Evolutionary conservation across 2,113 vertebrate genomes (phyloP), one percentile per base, ranked within the genome.

Genomic region (Eulemur macaco): DNA sequence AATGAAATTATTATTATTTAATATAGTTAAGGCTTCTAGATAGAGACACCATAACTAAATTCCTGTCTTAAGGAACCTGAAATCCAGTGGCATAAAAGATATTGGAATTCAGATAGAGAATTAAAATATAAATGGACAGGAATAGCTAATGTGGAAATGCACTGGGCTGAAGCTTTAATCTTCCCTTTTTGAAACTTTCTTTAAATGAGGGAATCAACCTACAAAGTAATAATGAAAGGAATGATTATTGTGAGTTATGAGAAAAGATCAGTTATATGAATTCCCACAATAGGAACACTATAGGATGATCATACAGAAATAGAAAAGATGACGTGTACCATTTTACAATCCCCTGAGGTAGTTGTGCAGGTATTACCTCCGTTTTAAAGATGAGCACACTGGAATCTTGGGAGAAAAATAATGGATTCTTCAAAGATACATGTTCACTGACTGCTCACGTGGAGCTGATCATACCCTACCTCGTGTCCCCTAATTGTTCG

Each of bases 1-100:
- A 95, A 45, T 93, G 50, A 96, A 96, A 92, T 91, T 42, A 91
- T 94, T 95, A 95, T 92, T 97, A 91, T 95, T 96, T 97, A 97
- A 95, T 93, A 95, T 82, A 89, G 29, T 82, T 95, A 94, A 97
- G 60, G 85, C 77, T 94, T 92, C 94, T 95, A 90, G 85, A 78
- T 81, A 97, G 54, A 85, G 39, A 82, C 47, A 71, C 71, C 7
- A 50, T 88, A 86, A 85, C 45, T 96, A 96, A 83, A 68, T 81
- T 82, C 42, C 56, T 94, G 60, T 73, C 60, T 76, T 92, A 37
- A 86, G 78, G 39, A 96, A 71, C 23, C 83, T 96, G 71, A 95
- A 81, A 60, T 96, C 34, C 54, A 87, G 71, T 82, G 37, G 18
- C 71, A 84, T 21, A 71, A 81, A 83, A 71, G 14, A 86, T 71